Evolutionary conservation across 2,888 invertebrate genomes (phyloP).

Genomic region (Scrobipalpa atriplicella): DNA sequence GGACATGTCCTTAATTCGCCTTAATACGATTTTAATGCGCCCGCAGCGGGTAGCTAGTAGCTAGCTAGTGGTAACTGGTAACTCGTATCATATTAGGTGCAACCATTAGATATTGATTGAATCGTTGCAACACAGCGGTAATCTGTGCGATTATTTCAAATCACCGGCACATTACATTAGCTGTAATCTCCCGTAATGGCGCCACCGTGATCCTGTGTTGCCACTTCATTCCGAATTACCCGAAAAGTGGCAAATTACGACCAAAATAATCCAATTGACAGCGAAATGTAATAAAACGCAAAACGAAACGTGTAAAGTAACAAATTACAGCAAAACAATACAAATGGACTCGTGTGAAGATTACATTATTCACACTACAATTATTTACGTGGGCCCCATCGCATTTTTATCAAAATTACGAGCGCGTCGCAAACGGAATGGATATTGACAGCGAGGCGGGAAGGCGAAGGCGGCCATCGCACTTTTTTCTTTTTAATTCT

Average conservation of each 20-base stretch:
- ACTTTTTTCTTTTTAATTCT: constrained; percentile 61
- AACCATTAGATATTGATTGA: constrained; percentile 64
- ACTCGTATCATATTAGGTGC: constrained; percentile 32
- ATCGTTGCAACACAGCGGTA: constrained; percentile 62
- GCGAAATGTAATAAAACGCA: constrained; percentile 17
- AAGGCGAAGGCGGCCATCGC: constrained; percentile 60
- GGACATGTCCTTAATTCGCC: constrained; percentile 22
- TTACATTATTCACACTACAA: constrained; percentile 49
- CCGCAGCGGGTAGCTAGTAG: constrained; percentile 20
- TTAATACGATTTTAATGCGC: constrained; percentile 24
- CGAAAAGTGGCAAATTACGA: constrained; percentile 23
- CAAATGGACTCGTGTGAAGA: constrained; percentile 41
- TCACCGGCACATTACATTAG: constrained; percentile 77
- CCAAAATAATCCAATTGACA: background rate
- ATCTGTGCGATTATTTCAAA: constrained; percentile 80
- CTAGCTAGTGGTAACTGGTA: constrained; percentile 18
- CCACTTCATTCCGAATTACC: constrained; percentile 47
- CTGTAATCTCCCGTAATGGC: constrained; percentile 76
- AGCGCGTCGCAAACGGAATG: constrained; percentile 49
- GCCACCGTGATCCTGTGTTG: constrained; percentile 56
- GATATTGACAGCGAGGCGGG: constrained; percentile 65
- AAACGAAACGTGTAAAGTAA: constrained; percentile 19
- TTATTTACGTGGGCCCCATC: constrained; percentile 48
- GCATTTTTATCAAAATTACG: constrained; percentile 52
- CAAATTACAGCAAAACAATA: constrained; percentile 29